phyloP scores from a whole-genome alignment of 2,888 invertebrate genomes.

The Pedicia rivosa region DNA sequence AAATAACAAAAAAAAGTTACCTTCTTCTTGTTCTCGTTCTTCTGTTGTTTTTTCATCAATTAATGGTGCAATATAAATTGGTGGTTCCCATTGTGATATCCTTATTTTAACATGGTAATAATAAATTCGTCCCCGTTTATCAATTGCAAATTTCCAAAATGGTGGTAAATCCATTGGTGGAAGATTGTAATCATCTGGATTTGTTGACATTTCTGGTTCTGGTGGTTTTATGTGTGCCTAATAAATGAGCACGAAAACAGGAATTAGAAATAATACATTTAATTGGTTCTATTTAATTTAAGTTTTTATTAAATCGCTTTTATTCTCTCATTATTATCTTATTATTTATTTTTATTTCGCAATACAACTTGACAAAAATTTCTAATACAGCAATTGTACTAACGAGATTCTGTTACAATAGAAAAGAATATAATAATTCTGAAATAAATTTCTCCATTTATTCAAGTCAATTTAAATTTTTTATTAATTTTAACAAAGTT shows the following conservation, averaged over 20 bases:
- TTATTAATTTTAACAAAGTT: not conserved
- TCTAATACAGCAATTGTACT: too few relatives aligned
- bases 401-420: too few relatives aligned
- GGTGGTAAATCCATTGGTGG: constrained; percentile 53
- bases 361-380: too few relatives aligned
- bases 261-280: too few relatives aligned
- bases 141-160: constrained; percentile 75
- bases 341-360: too few relatives aligned
- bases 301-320: too few relatives aligned
- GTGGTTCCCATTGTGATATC: constrained; percentile 66
- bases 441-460: too few relatives aligned
- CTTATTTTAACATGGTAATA: constrained; percentile 77
- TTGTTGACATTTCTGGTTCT: constrained; percentile 18
- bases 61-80: constrained; percentile 24
- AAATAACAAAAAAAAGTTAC: not conserved
- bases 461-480: not conserved
- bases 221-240: constrained; percentile 19
- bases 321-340: too few relatives aligned
- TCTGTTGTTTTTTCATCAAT: constrained; percentile 21
- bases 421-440: too few relatives aligned
- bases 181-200: constrained; percentile 23
- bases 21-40: not conserved
- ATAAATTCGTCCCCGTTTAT: constrained; percentile 69
- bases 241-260: constrained; percentile 1
- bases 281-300: too few relatives aligned